Conservation (phyloP, 1,140 invertebrate species). For the Drosophila parabipectinata region DNA sequence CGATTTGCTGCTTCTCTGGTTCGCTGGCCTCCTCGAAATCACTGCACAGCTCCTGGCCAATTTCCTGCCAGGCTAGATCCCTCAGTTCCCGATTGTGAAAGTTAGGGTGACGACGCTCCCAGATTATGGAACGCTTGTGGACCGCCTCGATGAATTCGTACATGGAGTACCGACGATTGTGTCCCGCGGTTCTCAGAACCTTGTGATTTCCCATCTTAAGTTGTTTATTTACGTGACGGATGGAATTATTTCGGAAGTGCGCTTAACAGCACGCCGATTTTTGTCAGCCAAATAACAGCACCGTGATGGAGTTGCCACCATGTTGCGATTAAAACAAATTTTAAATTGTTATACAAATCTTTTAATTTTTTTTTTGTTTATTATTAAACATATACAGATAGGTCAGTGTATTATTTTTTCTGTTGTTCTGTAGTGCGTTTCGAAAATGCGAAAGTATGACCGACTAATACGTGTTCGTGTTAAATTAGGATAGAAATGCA, state of each 20-base stretch:
- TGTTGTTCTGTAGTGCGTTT: slow-evolving; percentile 45
- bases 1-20: slow-evolving; percentile 62
- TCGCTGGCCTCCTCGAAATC: slow-evolving; percentile 48
- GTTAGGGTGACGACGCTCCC: slow-evolving; percentile 62
- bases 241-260: slow-evolving; percentile 13
- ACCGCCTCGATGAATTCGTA: slow-evolving; percentile 76
- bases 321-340: slow-evolving; percentile 10
- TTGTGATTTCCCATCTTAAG: slow-evolving; percentile 72
- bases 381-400: slow-evolving; percentile 68
- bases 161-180: slow-evolving; percentile 67
- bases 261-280: slow-evolving; percentile 17
- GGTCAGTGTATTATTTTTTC: slow-evolving; percentile 61
- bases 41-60: slow-evolving; percentile 62
- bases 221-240: slow-evolving; percentile 31
- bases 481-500: slow-evolving; percentile 66
- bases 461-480: slow-evolving; percentile 72
- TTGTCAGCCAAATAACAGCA: slow-evolving; percentile 3
- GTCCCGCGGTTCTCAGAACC: slow-evolving; percentile 57
- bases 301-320: slow-evolving; percentile 5
- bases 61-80: slow-evolving; percentile 66
- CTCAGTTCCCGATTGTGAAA: slow-evolving; percentile 68
- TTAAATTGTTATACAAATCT: slow-evolving; percentile 62
- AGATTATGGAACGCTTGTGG: slow-evolving; percentile 56
- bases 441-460: slow-evolving; percentile 51
- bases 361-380: slow-evolving; percentile 47